phyloP scores from a whole-genome alignment of 2,113 vertebrate species.

The Rhagologus leucostigma region DNA sequence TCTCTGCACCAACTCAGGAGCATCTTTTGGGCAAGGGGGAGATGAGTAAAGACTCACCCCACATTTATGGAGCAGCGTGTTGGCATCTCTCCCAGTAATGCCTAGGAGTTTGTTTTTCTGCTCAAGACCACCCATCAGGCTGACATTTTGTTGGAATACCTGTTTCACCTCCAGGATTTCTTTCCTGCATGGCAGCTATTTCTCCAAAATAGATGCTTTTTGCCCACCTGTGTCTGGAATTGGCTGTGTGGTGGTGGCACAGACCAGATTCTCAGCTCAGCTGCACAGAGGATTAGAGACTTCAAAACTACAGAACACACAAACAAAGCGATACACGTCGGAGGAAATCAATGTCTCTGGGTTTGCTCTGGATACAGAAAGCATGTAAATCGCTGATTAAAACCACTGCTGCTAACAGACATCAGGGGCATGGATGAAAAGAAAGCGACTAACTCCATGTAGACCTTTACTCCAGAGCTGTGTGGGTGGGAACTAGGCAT shows the following conservation, averaged over 20 bases:
- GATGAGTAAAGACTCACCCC: not conserved
- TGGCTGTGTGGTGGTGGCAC: not conserved
- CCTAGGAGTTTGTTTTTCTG: not conserved
- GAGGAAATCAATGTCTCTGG: not conserved
- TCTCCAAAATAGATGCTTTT: not conserved
- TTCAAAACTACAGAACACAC: not conserved
- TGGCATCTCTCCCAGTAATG: not conserved
- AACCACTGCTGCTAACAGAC: not conserved
- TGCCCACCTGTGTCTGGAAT: not conserved
- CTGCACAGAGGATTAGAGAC: not conserved
- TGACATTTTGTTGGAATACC: not conserved
- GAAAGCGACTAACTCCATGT: not conserved
- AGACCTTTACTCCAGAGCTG: not conserved
- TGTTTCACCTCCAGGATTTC: not conserved
- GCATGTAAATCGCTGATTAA: rapidly evolving
- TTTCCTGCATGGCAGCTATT: not conserved
- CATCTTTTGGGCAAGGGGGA: not conserved
- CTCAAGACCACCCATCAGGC: rapidly evolving
- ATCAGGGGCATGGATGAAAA: not conserved
- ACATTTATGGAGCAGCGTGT: not conserved
- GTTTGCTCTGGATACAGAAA: not conserved
- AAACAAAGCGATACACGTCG: rapidly evolving
- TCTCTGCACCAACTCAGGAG: not conserved
- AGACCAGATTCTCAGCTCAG: not conserved
- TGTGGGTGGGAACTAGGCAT: not conserved